Base-by-base conservation (phyloP, 2,113 vertebrate genomes). In the Periophthalmodon schlosseri region DNA sequence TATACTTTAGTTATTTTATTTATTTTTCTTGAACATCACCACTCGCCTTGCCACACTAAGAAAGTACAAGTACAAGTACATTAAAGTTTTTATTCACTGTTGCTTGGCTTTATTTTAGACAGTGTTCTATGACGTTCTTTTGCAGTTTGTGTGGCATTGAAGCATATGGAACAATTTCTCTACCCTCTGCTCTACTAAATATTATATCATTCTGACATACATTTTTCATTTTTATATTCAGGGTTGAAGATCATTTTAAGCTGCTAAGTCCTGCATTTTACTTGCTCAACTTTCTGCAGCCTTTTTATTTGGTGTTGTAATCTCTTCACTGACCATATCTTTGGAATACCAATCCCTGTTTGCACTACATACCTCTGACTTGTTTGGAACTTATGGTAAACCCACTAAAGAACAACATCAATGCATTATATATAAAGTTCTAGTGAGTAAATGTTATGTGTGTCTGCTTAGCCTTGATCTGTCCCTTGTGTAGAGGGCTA, bases 41-140 rank as follows among this genome's bases (percentile, higher is more conserved):
- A 28, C 28, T 28, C 28, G 28, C 28, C 2, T 28, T 28, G 28
- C 28, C 28, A 28, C 7, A 44, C 39, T 44, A 44, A 44, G 39
- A 44, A 44, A 44, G 8, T 44, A 44, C 8, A 44, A 44, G 8
- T 44, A 44, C 8, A 44, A 10, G 39, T 10, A 44, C 39, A 44
- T 49, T 49, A 15, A 16, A 49, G 14, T 20, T 7, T 5, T 52
- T 52, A 44, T 44, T 44, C 39, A 44, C 36, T 39, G 39, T 44
- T 11, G 39, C 9, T 44, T 10, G 9, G 39, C 39, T 82, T 23
- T 34, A 28, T 68, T 21, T 73, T 75, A 5, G 52, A n/a, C 12
- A n/a, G 67, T 44, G 56, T 83, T 86, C 70, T 65, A 74, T 21
- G 58, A 4, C 8, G 1, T 56, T 54, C 50, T 52, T 52, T 8